Evolutionary conservation across 2,888 invertebrate genomes (phyloP).

Genomic region (Patella ulyssiponensis): DNA sequence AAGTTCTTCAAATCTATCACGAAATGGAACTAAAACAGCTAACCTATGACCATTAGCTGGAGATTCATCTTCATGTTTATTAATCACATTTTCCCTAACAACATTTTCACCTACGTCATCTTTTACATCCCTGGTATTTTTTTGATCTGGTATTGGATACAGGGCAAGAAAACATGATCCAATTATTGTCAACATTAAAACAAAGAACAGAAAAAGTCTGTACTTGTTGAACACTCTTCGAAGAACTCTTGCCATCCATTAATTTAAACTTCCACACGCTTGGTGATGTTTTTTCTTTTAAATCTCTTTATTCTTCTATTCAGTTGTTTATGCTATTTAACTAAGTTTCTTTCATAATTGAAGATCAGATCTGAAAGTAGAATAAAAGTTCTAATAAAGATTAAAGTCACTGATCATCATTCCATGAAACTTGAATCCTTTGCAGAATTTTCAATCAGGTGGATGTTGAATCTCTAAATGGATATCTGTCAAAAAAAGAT

Average conservation of each 20-base stretch:
- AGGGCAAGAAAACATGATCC: slow-evolving; percentile 25
- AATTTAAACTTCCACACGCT: background rate
- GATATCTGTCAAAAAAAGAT: too few species aligned
- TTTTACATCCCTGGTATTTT: slow-evolving; percentile 6
- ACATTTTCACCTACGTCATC: background rate
- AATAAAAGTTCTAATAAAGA: too few species aligned
- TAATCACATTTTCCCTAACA: background rate
- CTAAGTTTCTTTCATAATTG: too few species aligned
- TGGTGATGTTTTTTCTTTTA: too few species aligned
- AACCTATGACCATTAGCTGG: slow-evolving; percentile 72
- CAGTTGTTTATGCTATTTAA: too few species aligned
- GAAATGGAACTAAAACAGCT: slow-evolving; percentile 93
- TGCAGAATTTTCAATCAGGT: too few species aligned
- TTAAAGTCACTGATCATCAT: too few species aligned
- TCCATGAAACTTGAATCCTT: too few species aligned
- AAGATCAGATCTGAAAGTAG: too few species aligned
- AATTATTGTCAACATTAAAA: slow-evolving; percentile 18
- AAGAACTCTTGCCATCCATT: slow-evolving; percentile 32
- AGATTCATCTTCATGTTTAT: background rate
- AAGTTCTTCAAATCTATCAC: slow-evolving; percentile 97
- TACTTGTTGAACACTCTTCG: slow-evolving; percentile 8
- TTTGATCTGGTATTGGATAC: slow-evolving; percentile 28
- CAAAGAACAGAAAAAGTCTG: slow-evolving; percentile 25
- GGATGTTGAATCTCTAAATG: too few species aligned
- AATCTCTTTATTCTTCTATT: too few species aligned